Evolutionary conservation across 2,797 vertebrate species (phyloP).

Genomic region (Coregonus sp.): DNA sequence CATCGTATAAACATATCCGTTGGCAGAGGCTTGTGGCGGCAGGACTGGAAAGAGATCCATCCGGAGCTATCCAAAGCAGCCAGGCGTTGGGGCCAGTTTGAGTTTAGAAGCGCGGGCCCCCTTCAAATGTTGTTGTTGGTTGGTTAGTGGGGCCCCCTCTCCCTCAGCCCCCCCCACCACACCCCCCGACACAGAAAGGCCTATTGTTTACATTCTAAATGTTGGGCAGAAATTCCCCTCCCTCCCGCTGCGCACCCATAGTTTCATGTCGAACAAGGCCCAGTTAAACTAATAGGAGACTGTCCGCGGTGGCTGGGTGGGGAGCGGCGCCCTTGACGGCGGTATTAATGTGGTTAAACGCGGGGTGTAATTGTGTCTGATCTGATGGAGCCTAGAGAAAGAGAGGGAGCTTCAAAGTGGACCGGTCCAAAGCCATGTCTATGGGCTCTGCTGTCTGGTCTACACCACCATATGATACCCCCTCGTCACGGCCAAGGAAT

Average conservation of each 20-base stretch:
- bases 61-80: slow-evolving; percentile 46
- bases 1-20: slow-evolving; percentile 61
- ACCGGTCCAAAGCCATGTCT: slow-evolving; percentile 9
- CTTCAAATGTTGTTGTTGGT: neutral
- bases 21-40: slow-evolving; percentile 53
- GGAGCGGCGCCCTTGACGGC: neutral
- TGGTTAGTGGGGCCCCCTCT: slow-evolving; percentile 5
- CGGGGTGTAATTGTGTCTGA: slow-evolving; percentile 12
- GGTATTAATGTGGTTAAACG: slow-evolving; percentile 10
- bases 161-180: slow-evolving; percentile 9
- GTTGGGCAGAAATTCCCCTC: slow-evolving; percentile 22
- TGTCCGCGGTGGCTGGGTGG: neutral
- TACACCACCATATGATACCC: neutral
- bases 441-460: neutral
- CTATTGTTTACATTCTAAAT: slow-evolving; percentile 54
- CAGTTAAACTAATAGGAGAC: slow-evolving; percentile 40
- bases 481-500: slow-evolving; percentile 14
- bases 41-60: slow-evolving; percentile 44
- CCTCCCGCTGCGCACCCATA: slow-evolving; percentile 2
- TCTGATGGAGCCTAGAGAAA: slow-evolving; percentile 18
- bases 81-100: slow-evolving; percentile 20
- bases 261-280: slow-evolving; percentile 35
- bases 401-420: slow-evolving; percentile 17
- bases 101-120: slow-evolving; percentile 19
- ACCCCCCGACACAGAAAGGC: slow-evolving; percentile 30